A percentile compares a stretch with the other conserved stretches of the same genome.
Evolutionary conservation across 2,888 invertebrate genomes (phyloP).

Genomic region (Cephus rjabovi): DNA sequence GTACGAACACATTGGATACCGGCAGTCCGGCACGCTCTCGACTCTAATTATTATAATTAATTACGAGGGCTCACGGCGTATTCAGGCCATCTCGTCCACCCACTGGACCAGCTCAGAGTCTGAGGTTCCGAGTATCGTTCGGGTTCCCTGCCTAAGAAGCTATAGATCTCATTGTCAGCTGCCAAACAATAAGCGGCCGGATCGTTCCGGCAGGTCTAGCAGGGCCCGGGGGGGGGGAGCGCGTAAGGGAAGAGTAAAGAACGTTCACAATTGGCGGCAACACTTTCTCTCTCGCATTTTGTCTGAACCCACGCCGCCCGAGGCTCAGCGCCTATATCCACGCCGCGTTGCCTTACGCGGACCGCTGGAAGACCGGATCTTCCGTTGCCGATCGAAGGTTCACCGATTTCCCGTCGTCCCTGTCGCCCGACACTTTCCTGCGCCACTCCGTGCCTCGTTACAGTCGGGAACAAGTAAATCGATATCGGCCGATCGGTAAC

Average conservation of each 20-base stretch:
- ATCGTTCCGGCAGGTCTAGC: slow-evolving; percentile 7
- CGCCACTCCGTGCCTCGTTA: background rate
- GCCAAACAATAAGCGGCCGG: slow-evolving; percentile 1
- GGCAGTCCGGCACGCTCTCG: slow-evolving; percentile 16
- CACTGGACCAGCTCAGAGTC: slow-evolving; percentile 17
- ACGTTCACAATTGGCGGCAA: slow-evolving; percentile 3
- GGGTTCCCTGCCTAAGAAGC: background rate
- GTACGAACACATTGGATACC: slow-evolving; percentile 28
- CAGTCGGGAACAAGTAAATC: slow-evolving; percentile 10
- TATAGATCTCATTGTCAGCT: slow-evolving; percentile 5
- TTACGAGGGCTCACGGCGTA: slow-evolving; percentile 31
- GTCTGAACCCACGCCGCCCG: background rate
- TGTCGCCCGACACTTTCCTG: background rate
- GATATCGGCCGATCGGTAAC: slow-evolving; percentile 42
- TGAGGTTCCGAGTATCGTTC: slow-evolving; percentile 1
- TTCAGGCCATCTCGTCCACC: slow-evolving; percentile 41
- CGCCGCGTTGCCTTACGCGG: background rate
- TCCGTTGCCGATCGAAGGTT: background rate
- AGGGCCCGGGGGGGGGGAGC: background rate
- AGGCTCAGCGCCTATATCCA: background rate
- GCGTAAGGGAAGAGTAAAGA: background rate
- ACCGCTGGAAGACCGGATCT: background rate
- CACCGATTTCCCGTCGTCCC: background rate
- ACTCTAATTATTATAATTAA: slow-evolving; percentile 50
- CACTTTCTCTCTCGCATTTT: slow-evolving; percentile 2